phyloP scores from a whole-genome alignment of 2,888 invertebrate species.

The Hemicrepidius hirtus region DNA sequence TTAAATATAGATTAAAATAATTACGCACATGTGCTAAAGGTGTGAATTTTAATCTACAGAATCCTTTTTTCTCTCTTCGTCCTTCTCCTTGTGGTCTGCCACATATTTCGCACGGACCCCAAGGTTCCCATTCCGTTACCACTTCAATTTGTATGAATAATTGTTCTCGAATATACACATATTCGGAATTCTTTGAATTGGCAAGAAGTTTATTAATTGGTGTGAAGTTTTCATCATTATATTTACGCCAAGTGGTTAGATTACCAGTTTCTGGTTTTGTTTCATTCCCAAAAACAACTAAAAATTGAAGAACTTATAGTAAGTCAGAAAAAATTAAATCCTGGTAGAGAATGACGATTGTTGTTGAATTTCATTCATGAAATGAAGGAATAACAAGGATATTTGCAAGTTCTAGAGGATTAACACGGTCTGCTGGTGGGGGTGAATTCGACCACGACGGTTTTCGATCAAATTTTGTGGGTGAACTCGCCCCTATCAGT shows the following conservation, averaged over 20 bases:
- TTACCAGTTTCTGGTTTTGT: conserved; percentile 69
- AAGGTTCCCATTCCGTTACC: conserved; percentile 74
- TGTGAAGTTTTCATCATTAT: conserved; percentile 71
- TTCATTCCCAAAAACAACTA: conserved; percentile 50
- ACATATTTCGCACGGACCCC: conserved; percentile 75
- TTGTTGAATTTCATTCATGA: too few species aligned
- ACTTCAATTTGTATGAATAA: conserved; percentile 71
- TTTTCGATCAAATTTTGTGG: too few species aligned
- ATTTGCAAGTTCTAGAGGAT: too few species aligned
- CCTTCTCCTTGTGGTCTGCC: conserved; percentile 69
- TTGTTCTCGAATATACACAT: conserved; percentile 69
- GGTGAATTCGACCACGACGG: too few species aligned
- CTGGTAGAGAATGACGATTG: too few species aligned
- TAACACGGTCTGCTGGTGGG: too few species aligned
- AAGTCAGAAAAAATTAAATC: too few species aligned
- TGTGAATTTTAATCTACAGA: conserved; percentile 72
- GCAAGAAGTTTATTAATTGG: conserved; percentile 72
- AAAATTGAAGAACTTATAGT: too few species aligned
- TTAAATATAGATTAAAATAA: too few species aligned
- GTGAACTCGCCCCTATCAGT: too few species aligned
- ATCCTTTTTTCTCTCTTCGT: conserved; percentile 70
- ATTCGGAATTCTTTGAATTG: conserved; percentile 70
- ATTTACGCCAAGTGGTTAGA: conserved; percentile 73
- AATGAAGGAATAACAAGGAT: too few species aligned
- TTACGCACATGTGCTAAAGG: too few species aligned